Evolutionary conservation across 1,140 invertebrate species (phyloP).

Genomic region (Drosophila arawakana): DNA sequence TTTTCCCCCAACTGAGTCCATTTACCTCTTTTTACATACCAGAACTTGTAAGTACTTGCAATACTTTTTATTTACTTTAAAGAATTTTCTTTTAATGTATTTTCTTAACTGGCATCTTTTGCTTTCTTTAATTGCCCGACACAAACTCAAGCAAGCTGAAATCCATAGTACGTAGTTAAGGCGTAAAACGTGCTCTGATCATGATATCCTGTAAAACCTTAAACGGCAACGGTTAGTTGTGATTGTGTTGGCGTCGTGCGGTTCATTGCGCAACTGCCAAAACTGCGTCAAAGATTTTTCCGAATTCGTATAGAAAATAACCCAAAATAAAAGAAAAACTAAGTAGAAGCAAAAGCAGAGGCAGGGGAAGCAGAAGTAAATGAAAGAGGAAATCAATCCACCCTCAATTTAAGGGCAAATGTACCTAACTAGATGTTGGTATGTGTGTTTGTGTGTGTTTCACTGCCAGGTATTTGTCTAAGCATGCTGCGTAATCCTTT

Average conservation of each 20-base stretch:
- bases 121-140: not conserved
- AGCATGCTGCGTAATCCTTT: conserved; percentile 81
- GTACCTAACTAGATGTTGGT: conserved; percentile 64
- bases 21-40: too few species aligned
- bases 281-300: conserved; percentile 62
- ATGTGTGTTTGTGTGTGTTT: conserved; percentile 24
- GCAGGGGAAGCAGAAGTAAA: not conserved
- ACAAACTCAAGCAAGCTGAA: conserved; percentile 57
- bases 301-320: conserved; percentile 60
- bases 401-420: conserved; percentile 65
- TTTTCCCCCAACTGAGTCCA: too few species aligned
- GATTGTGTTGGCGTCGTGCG: conserved; percentile 72
- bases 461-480: conserved; percentile 63
- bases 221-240: conserved; percentile 41
- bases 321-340: conserved; percentile 25
- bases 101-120: not conserved
- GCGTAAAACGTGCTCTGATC: conserved; percentile 51
- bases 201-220: conserved; percentile 59
- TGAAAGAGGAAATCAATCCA: conserved; percentile 70
- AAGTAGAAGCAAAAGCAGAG: not conserved
- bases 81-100: not conserved
- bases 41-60: too few species aligned
- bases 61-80: not conserved
- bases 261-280: conserved; percentile 79
- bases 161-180: conserved; percentile 2